Base-by-base conservation (phyloP, 2,797 vertebrate genomes). In the Sebastes oblongus region DNA sequence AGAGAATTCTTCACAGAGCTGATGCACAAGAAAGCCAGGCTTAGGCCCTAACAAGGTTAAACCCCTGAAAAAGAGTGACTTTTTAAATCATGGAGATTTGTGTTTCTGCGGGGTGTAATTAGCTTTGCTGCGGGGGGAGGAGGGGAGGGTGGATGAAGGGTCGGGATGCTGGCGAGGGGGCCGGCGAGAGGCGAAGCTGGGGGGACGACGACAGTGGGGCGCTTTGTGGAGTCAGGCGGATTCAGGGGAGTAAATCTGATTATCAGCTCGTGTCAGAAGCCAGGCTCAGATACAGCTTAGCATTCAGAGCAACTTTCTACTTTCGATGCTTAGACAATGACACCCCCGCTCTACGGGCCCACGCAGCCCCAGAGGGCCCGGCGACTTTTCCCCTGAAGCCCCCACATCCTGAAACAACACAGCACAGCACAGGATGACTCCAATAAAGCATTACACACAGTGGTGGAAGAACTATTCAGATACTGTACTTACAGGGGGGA, bases 51-150 rank as follows among this genome's bases (percentile, higher is more conserved):
- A 99, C 97, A 97, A 98, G 97, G 98, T 99, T 99, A 99, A 98
- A 97, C 96, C 96, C 96, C 96, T 96, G 96, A 95, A 97, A 97
- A 97, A 97, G 97, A 97, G 93, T 91, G 97, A 95, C 94, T 98
- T 98, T 98, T 97, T 96, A 97, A 98, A 98, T 98, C 97, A 98
- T 96, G 97, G 97, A 98, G 97, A 98, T 98, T 98, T 99, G 97
- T 98, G 98, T 98, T 99, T 98, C 98, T 98, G 97, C 88, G 95
- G 97, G 95, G 96, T 96, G 96, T 98, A 98, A 99, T 99, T 99
- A 98, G 97, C 97, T 97, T 97, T 97, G 96, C 97, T 96, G 97
- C 94, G 94, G 94, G 95, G 95, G 95, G 80, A 39, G 77, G 85
- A 61, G 89, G 75, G 6, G 12, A 85, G 6, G 84, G 75, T 56